These are phyloP conservation scores for Drosophila gaucha DNA, from an alignment of 2,888 invertebrate species.

Conservation along the genomic window DNA sequence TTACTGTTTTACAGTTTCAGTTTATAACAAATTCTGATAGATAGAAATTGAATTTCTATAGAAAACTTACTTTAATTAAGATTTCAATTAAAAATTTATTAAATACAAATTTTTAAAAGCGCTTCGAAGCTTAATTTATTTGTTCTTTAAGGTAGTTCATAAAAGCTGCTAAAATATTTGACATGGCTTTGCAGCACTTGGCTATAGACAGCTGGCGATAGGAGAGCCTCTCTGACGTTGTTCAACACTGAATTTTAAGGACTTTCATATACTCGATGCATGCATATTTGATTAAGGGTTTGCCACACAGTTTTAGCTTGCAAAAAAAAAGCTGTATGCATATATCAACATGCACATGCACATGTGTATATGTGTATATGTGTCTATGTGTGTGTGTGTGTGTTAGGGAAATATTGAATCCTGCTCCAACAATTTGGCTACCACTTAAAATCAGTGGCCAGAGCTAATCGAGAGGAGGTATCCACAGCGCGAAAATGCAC, in stretches of 20 bases:
- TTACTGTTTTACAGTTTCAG: too few relatives aligned
- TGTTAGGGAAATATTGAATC: constrained; percentile 9
- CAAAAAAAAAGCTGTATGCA: not conserved
- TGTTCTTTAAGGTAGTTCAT: too few relatives aligned
- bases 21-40: too few relatives aligned
- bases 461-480: constrained; percentile 20
- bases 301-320: too few relatives aligned
- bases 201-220: not conserved
- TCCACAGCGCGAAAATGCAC: constrained; percentile 6
- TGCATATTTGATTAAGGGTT: constrained; percentile 3
- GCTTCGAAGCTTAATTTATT: too few relatives aligned
- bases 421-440: constrained; percentile 7
- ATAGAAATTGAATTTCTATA: too few relatives aligned
- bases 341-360: not conserved
- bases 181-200: not conserved
- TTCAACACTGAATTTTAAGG: constrained; percentile 1
- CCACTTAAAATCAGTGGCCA: constrained; percentile 24
- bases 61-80: too few relatives aligned
- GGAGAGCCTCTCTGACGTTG: not conserved
- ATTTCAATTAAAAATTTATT: too few relatives aligned
- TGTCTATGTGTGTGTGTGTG: not conserved
- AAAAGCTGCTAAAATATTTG: not conserved
- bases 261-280: constrained; percentile 3
- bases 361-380: not conserved
- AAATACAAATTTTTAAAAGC: too few relatives aligned